Percentiles rank a stretch among this genome's conserved stretches.
Evolutionary conservation across 2,888 invertebrate species (phyloP).

Genomic region (Athripsodes cinereus): DNA sequence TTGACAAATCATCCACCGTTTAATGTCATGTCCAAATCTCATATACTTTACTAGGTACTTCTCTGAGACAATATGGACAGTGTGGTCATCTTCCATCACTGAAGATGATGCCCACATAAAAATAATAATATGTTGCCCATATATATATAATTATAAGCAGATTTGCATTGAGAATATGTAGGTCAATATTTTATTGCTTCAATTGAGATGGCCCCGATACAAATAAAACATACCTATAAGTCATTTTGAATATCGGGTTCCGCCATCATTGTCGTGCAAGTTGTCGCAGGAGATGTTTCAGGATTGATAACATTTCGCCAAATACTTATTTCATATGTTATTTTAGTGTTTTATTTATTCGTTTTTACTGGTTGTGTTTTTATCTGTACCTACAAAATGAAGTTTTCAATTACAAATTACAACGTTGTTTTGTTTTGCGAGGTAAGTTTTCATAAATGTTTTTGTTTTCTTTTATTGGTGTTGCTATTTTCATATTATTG

Average conservation of each 20-base stretch:
- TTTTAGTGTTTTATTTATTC: not conserved
- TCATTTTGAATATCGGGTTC: conserved; percentile 14
- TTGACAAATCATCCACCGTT: conserved; percentile 11
- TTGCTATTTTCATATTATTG: too few species aligned
- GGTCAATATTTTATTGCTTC: conserved; percentile 26
- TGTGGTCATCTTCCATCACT: too few species aligned
- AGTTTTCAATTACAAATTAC: conserved; percentile 10
- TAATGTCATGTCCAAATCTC: conserved; percentile 2
- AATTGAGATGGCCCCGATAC: conserved; percentile 27
- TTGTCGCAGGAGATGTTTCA: not conserved
- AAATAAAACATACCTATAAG: conserved; percentile 20
- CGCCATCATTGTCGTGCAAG: conserved; percentile 13
- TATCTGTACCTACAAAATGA: conserved; percentile 8
- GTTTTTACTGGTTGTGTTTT: not conserved
- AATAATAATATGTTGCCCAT: too few species aligned
- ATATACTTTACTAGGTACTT: conserved; percentile 12
- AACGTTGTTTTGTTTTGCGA: conserved; percentile 14
- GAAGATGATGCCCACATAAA: too few species aligned
- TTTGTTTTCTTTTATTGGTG: not conserved
- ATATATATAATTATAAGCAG: conserved; percentile 9
- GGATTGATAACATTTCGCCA: not conserved
- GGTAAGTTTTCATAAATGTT: conserved; percentile 12
- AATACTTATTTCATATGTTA: not conserved
- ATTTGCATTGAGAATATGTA: conserved; percentile 52
- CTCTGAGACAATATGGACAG: conserved; percentile 12